Percentiles rank a stretch among this genome's conserved stretches.
These are phyloP conservation scores for Mormyrus proboscirostris DNA, from an alignment of 2,797 vertebrate species.

Conservation along the genomic window DNA sequence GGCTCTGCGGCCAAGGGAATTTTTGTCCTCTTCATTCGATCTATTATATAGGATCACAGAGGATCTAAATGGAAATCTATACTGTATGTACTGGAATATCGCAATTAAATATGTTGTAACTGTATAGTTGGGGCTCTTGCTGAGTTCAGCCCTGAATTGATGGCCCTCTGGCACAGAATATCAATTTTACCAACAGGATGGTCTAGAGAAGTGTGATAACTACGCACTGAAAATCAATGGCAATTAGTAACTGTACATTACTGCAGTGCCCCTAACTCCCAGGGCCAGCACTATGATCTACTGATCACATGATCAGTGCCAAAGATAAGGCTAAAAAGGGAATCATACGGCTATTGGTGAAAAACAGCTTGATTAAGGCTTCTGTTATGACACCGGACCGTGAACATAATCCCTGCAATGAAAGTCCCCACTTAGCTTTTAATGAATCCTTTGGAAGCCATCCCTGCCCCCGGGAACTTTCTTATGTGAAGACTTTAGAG, in stretches of 20 bases:
- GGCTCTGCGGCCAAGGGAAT: not conserved
- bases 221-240: not conserved
- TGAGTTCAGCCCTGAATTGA: not conserved
- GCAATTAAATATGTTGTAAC: not conserved
- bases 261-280: not conserved
- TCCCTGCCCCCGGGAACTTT: not conserved
- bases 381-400: not conserved
- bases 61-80: not conserved
- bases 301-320: not conserved
- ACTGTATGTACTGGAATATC: not conserved
- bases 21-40: not conserved
- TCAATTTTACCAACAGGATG: not conserved
- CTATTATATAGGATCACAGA: not conserved
- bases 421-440: not conserved
- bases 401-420: constrained; percentile 8
- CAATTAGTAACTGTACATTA: not conserved
- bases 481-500: constrained; percentile 12
- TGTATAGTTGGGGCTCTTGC: not conserved
- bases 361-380: not conserved
- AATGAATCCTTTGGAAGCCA: constrained; percentile 10
- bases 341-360: not conserved
- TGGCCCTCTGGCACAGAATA: not conserved
- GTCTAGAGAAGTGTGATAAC: not conserved
- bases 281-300: not conserved
- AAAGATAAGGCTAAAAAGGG: not conserved